A percentile compares a stretch with the other conserved stretches of the same genome.
Evolutionary conservation across 53 echinoderm and acorn worm species (phyloP).

Genomic region (Luidia sarsii): DNA sequence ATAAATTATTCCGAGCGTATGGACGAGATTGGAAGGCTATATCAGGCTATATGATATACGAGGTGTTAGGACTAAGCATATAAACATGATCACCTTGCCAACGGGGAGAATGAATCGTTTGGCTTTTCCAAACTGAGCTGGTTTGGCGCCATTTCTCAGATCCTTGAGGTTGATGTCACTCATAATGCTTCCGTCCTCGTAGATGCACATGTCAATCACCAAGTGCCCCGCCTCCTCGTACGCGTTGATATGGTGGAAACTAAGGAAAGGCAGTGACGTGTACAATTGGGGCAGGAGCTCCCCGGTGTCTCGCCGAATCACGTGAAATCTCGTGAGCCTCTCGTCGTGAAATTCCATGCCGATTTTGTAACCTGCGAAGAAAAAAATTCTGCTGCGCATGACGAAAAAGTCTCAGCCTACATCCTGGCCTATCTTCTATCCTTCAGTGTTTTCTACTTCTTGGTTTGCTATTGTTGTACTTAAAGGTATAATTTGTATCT

Average conservation of each 20-base stretch:
- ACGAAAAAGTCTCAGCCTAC: too few species aligned
- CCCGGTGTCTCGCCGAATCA: slow-evolving; percentile 69
- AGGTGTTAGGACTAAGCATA: too few species aligned
- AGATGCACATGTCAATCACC: slow-evolving; percentile 64
- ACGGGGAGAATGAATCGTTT: slow-evolving; percentile 28
- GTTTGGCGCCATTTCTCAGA: not conserved
- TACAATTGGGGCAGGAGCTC: slow-evolving; percentile 43
- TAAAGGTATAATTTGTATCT: too few species aligned
- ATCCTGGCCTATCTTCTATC: too few species aligned
- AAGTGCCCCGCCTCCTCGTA: slow-evolving; percentile 72
- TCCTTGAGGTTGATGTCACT: slow-evolving; percentile 27
- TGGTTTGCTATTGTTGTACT: too few species aligned
- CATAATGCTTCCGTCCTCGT: slow-evolving; percentile 44
- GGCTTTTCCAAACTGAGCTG: slow-evolving; percentile 43
- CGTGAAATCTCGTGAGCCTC: slow-evolving; percentile 58
- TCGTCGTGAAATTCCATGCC: slow-evolving; percentile 65
- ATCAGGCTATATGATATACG: too few species aligned
- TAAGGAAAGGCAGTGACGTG: slow-evolving; percentile 68
- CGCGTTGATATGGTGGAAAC: slow-evolving; percentile 86
- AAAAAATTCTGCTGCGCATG: too few species aligned
- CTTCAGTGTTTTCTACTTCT: not conserved
- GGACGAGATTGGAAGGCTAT: too few species aligned
- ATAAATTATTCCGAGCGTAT: too few species aligned
- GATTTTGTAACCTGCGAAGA: slow-evolving; percentile 54
- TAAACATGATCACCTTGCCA: slow-evolving; percentile 1